Evolutionary conservation across 2,888 invertebrate species (phyloP).

Genomic region (Argyresthia albistria): DNA sequence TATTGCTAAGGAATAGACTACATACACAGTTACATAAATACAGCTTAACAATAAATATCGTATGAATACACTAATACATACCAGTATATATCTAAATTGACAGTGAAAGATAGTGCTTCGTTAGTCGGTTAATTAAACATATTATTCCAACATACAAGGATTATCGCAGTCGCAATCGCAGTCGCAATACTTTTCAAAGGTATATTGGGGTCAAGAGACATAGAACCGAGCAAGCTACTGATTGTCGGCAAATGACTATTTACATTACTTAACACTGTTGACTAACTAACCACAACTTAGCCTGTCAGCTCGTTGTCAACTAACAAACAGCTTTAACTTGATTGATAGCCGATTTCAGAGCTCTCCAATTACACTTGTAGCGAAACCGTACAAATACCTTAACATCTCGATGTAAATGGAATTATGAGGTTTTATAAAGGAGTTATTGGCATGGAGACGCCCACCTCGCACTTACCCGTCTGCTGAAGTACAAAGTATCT

Average conservation of each 20-base stretch:
- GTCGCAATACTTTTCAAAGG: neutral
- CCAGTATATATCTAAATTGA: too few relatives aligned
- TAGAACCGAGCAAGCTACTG: neutral
- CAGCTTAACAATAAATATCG: too few relatives aligned
- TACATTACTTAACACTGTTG: constrained; percentile 38
- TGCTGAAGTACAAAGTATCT: too few relatives aligned
- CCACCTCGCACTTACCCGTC: too few relatives aligned
- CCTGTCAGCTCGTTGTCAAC: constrained; percentile 61
- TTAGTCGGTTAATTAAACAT: too few relatives aligned
- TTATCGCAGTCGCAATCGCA: neutral
- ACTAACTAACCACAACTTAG: constrained; percentile 65
- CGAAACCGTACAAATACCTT: constrained; percentile 30
- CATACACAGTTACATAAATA: too few relatives aligned
- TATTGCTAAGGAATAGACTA: too few relatives aligned
- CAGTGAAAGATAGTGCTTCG: too few relatives aligned
- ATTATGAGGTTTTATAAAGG: constrained; percentile 7
- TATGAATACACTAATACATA: too few relatives aligned
- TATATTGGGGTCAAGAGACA: neutral
- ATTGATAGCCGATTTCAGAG: constrained; percentile 64
- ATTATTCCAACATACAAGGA: neutral
- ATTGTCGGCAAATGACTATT: constrained; percentile 45
- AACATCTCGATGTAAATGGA: constrained; percentile 51
- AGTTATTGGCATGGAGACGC: too few relatives aligned
- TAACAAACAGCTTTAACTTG: constrained; percentile 64
- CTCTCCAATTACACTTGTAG: constrained; percentile 42